Percentiles rank a stretch among this genome's conserved stretches.
Evolutionary conservation across 2,113 vertebrate genomes (phyloP).

Genomic region (Sorex fumeus): DNA sequence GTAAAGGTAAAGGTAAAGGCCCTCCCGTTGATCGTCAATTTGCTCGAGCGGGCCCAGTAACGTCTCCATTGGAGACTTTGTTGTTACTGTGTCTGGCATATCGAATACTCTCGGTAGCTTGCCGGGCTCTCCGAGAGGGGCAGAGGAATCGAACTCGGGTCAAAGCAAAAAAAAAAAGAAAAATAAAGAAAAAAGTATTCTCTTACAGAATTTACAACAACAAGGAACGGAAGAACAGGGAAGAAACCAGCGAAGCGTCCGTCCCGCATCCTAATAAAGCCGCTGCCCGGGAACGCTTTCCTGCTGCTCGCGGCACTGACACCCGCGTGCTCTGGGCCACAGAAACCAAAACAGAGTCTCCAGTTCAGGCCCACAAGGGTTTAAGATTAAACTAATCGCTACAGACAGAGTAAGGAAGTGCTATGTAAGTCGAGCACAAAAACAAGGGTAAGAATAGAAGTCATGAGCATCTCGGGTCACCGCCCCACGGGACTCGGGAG

Average conservation of each 20-base stretch:
- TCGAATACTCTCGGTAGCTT: no score
- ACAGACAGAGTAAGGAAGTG: not conserved
- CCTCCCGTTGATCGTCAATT: no score
- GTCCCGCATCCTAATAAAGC: conserved; percentile 2
- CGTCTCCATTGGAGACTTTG: no score
- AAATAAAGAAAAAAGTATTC: no score
- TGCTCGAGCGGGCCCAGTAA: no score
- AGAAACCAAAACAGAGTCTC: conserved; percentile 43
- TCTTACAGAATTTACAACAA: conserved; percentile 36
- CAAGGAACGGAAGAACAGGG: not conserved
- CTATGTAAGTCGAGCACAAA: not conserved
- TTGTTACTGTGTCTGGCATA: no score
- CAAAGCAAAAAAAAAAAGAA: no score
- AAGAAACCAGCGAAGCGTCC: not conserved
- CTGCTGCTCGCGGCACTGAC: not conserved
- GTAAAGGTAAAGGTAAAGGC: no score
- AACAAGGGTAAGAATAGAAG: not conserved
- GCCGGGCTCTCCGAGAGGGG: no score
- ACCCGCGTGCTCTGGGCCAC: not conserved
- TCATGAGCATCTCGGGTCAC: not conserved
- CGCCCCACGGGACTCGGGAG: no score
- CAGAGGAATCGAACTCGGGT: no score
- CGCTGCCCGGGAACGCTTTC: not conserved
- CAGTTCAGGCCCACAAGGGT: not conserved
- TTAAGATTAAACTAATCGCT: not conserved